Evolutionary conservation across 2,888 invertebrate species (phyloP).

Genomic region (Protonemura montana): DNA sequence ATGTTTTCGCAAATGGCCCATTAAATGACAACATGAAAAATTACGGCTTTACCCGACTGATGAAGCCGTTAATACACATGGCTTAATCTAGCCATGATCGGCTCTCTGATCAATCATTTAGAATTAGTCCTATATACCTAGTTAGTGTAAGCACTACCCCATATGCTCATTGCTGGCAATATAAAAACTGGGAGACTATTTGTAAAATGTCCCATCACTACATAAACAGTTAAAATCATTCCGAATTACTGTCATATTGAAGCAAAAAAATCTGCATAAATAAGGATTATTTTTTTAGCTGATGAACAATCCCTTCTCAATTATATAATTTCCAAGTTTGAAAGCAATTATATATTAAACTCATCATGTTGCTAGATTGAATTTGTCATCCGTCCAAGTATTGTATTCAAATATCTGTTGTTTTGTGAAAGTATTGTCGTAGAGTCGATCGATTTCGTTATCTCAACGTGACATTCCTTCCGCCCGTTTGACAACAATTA

Average conservation of each 20-base stretch:
- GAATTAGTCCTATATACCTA: not conserved
- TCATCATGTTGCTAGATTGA: not conserved
- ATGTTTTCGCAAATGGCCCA: slow-evolving; percentile 34
- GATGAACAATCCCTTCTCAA: not conserved
- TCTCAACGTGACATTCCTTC: slow-evolving; percentile 33
- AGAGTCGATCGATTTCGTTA: slow-evolving; percentile 20
- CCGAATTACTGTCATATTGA: not conserved
- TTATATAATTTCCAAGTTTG: not conserved
- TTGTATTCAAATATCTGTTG: not conserved
- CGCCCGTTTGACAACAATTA: not conserved
- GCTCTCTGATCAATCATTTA: not conserved
- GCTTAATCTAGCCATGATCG: not conserved
- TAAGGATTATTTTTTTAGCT: not conserved
- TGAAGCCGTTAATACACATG: slow-evolving; percentile 30
- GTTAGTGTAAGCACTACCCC: not conserved
- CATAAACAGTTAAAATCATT: not conserved
- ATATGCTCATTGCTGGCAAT: not conserved
- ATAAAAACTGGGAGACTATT: not conserved
- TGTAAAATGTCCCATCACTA: not conserved
- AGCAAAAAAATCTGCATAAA: not conserved
- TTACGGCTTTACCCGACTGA: not conserved
- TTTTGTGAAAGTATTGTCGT: slow-evolving; percentile 22
- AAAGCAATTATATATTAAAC: not conserved
- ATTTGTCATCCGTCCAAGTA: not conserved
- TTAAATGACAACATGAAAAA: slow-evolving; percentile 24